Evolutionary conservation across 2,113 vertebrate species (phyloP), one percentile per base, ranked within the genome.

Genomic region (Onychostoma macrolepis): DNA sequence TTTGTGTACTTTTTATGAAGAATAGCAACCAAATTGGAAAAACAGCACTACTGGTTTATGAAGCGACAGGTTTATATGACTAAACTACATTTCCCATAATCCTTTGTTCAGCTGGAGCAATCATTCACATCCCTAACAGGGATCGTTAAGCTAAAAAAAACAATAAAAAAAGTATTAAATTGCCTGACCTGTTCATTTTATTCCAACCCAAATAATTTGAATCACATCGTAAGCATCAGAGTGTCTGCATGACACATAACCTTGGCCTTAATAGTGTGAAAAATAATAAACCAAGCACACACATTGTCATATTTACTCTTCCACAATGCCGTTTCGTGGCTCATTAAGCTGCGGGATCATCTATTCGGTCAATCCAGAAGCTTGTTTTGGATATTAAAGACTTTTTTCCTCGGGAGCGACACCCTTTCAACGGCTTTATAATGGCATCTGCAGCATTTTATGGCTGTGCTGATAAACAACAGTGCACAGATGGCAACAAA

Each of bases 401-500:
- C 24, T 65, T 41, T 41, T 71, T 85, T 83, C 30, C 75, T 65
- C 36, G 4, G 19, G 45, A 45, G 58, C 30, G 33, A 75, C 19
- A 69, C 50, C 10, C 26, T 79, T 86, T 81, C 83, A 77, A 80
- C 33, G 83, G 50, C 12, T 41, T 87, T 75, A 38, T 75, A 83
- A 81, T 74, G 85, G 30, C 48, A 21, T 21, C 82, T 50, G 63
- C n/a, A 48, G 56, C 11, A 17, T 65, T 88, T 90, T 85, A 87
- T 77, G 71, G 71, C 83, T 63, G 24, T 36, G 86, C 48, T 43
- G 87, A 86, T 71, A 83, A 84, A 89, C 80, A 85, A 69, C 85
- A 83, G 56, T 13, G 61, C 85, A 85, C 87, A 90, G 89, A 90
- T 88, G 87, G 89, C 79, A 58, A 74, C 61, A 38, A 71, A 90